These are phyloP conservation scores for Scaptomyza parva DNA, from an alignment of 2,888 invertebrate genomes.

Conservation along the genomic window DNA sequence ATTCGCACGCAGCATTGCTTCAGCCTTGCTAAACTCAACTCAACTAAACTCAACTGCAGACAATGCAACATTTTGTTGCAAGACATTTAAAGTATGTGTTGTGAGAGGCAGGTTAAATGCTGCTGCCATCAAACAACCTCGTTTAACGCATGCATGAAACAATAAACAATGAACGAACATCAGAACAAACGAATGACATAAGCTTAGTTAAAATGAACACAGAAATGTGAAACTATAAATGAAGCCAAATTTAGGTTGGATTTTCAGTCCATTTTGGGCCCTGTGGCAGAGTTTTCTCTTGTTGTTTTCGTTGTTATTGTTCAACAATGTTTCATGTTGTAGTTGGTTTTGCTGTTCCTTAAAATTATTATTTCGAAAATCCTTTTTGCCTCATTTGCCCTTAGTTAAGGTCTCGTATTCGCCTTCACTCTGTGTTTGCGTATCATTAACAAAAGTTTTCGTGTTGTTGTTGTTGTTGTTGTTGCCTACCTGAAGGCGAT, in stretches of 20 bases:
- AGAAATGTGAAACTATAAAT: constrained; percentile 5
- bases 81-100: constrained; percentile 15
- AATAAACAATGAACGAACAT: background rate
- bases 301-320: background rate
- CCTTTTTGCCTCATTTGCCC: constrained; percentile 25
- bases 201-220: constrained; percentile 16
- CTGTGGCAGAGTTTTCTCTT: constrained; percentile 10
- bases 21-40: too few species aligned
- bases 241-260: constrained; percentile 8
- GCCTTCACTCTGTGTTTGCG: constrained; percentile 43
- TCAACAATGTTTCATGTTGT: background rate
- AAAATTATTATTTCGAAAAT: constrained; percentile 50
- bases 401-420: background rate
- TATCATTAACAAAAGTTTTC: constrained; percentile 57
- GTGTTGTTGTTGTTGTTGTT: constrained; percentile 30
- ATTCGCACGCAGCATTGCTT: constrained; percentile 1
- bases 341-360: constrained; percentile 30
- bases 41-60: background rate
- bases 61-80: background rate
- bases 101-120: background rate
- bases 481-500: constrained; percentile 55
- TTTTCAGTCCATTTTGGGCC: constrained; percentile 10
- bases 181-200: background rate
- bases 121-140: constrained; percentile 7
- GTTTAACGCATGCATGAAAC: background rate